These are phyloP conservation scores for Malurus melanocephalus DNA, from an alignment of 2,113 vertebrate genomes.

Conservation along the genomic window DNA sequence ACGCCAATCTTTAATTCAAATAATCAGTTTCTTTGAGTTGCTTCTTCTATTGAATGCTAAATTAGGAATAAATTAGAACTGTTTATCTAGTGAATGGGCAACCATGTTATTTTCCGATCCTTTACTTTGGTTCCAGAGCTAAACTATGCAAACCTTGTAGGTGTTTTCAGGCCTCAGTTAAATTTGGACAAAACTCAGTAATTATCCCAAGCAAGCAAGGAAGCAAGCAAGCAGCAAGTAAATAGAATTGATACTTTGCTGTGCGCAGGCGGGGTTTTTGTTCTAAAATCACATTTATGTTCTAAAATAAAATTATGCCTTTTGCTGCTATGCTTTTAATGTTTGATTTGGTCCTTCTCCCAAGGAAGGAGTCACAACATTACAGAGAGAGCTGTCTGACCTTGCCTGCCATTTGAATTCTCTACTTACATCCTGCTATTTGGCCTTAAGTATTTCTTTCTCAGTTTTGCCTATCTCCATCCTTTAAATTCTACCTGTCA, in stretches of 20 bases:
- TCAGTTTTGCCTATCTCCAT: background rate
- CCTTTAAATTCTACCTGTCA: background rate
- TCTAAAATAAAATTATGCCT: background rate
- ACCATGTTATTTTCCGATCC: background rate
- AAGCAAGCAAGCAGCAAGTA: background rate
- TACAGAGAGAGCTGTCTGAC: background rate
- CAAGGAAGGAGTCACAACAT: background rate
- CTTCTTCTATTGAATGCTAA: background rate
- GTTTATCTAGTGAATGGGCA: background rate
- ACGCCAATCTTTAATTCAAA: slow-evolving; percentile 78
- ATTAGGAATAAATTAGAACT: background rate
- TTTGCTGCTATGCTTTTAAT: background rate
- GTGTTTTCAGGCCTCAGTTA: background rate
- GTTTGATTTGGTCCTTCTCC: background rate
- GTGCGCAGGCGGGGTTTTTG: background rate
- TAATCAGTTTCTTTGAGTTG: background rate
- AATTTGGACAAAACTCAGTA: background rate
- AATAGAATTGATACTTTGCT: background rate
- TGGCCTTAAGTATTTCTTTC: background rate
- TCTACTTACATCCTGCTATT: background rate
- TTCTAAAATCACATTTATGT: background rate
- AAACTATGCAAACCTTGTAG: background rate
- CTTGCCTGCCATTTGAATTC: background rate
- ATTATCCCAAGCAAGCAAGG: background rate
- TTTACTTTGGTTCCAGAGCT: background rate